Evolutionary conservation across 1,140 invertebrate genomes (phyloP).

Genomic region (Rhizoglyphus robini): DNA sequence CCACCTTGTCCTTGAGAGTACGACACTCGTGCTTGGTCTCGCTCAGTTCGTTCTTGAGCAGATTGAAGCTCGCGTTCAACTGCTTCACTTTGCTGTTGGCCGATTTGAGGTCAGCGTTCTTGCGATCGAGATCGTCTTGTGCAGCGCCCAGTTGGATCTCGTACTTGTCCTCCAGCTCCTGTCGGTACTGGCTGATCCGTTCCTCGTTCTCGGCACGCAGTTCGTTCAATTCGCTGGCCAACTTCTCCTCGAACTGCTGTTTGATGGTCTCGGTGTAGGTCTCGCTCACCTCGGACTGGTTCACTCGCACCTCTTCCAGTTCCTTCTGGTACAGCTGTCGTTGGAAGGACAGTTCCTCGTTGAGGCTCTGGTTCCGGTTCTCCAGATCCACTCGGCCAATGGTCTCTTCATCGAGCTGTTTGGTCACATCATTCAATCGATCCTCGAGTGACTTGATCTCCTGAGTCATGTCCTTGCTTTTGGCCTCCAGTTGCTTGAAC

Average conservation of each 20-base stretch:
- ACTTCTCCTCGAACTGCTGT: slow-evolving; percentile 79
- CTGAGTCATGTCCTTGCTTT: slow-evolving; percentile 56
- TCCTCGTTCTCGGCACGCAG: slow-evolving; percentile 81
- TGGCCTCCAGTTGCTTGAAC: slow-evolving; percentile 59
- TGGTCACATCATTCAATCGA: slow-evolving; percentile 58
- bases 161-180: slow-evolving; percentile 46
- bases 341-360: slow-evolving; percentile 83
- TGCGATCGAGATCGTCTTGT: slow-evolving; percentile 33
- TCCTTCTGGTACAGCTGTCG: slow-evolving; percentile 56
- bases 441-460: slow-evolving; percentile 58
- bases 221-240: slow-evolving; percentile 78
- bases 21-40: slow-evolving; percentile 48
- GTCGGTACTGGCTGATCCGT: slow-evolving; percentile 68
- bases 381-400: slow-evolving; percentile 78
- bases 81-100: slow-evolving; percentile 58
- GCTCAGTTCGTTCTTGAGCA: slow-evolving; percentile 51
- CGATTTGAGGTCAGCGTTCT: slow-evolving; percentile 44
- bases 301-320: slow-evolving; percentile 68
- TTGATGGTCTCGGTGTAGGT: slow-evolving; percentile 62
- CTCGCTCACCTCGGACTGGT: slow-evolving; percentile 58
- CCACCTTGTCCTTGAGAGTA: slow-evolving; percentile 38
- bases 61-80: slow-evolving; percentile 53
- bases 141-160: slow-evolving; percentile 35
- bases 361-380: slow-evolving; percentile 74
- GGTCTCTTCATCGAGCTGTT: slow-evolving; percentile 79